Conservation (phyloP, 1,140 invertebrate genomes). For the Forficula auricularia region DNA sequence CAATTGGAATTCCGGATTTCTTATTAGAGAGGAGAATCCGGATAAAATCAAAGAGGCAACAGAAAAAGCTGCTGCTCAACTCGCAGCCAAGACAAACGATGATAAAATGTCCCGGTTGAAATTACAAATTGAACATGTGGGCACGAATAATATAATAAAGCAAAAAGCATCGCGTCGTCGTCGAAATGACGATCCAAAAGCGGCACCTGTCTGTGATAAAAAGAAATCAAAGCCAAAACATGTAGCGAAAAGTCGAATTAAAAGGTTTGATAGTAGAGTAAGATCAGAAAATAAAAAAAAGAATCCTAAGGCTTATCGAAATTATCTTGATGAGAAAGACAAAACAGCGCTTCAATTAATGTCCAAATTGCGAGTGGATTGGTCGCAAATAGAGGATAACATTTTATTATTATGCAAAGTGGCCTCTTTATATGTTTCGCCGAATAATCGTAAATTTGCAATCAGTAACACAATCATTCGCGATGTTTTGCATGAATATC, state of each 20-base stretch:
- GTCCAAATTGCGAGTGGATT: conserved; percentile 41
- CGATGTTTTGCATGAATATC: conserved; percentile 40
- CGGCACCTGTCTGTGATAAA: too few species aligned
- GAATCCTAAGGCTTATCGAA: conserved; percentile 13
- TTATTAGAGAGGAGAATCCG: not conserved
- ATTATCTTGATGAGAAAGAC: conserved; percentile 39
- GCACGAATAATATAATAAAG: too few species aligned
- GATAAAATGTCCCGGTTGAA: too few species aligned
- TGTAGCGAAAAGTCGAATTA: too few species aligned
- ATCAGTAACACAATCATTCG: conserved; percentile 33
- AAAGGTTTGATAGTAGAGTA: conserved; percentile 13
- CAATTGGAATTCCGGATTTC: conserved; percentile 36
- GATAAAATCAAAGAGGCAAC: not conserved
- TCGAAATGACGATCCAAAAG: too few species aligned
- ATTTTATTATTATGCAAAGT: conserved; percentile 49
- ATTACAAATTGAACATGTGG: too few species aligned
- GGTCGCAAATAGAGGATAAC: conserved; percentile 42
- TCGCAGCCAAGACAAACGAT: too few species aligned
- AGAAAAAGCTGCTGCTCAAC: not conserved
- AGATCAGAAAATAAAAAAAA: conserved; percentile 20
- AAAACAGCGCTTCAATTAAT: conserved; percentile 42
- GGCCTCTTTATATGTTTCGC: conserved; percentile 41
- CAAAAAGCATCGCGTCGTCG: too few species aligned
- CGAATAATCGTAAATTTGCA: conserved; percentile 29
- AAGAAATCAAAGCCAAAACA: too few species aligned